Evolutionary conservation across 2,113 vertebrate genomes (phyloP).

Genomic region (Dunckerocampus dactyliophorus): DNA sequence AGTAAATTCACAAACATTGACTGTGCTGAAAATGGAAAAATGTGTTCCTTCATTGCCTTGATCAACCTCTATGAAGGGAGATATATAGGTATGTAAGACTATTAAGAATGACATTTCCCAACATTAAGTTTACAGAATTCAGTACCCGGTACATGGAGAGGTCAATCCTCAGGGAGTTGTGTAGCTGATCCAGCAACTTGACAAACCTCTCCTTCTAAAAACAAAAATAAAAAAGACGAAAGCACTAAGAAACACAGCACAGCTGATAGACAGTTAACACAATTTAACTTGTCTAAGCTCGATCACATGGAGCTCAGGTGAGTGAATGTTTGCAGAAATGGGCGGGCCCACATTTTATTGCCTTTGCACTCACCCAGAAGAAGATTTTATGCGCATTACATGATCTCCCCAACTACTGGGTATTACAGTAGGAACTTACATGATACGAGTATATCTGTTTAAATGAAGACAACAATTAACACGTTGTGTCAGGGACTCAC

Average conservation of each 20-base stretch:
- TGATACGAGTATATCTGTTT: neutral
- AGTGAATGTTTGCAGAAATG: slow-evolving; percentile 18
- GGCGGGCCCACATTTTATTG: slow-evolving; percentile 15
- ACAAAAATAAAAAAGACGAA: slow-evolving; percentile 26
- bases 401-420: neutral
- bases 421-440: neutral
- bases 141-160: slow-evolving; percentile 97
- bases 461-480: neutral
- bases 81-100: too few relatives aligned
- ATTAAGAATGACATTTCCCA: neutral
- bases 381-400: neutral
- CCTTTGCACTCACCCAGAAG: slow-evolving; percentile 5
- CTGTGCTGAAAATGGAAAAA: slow-evolving; percentile 1
- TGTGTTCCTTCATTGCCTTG: neutral
- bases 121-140: slow-evolving; percentile 3
- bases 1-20: slow-evolving; percentile 9
- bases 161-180: slow-evolving; percentile 95
- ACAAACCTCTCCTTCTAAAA: slow-evolving; percentile 93
- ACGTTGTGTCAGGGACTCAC: slow-evolving; percentile 70
- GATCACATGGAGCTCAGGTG: slow-evolving; percentile 16
- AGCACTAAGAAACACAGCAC: slow-evolving; percentile 16
- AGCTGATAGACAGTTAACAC: slow-evolving; percentile 6
- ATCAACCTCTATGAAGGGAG: too few relatives aligned
- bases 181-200: slow-evolving; percentile 94
- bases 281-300: slow-evolving; percentile 23